phyloP scores from a whole-genome alignment of 1,140 invertebrate species.

The Leptopilina clavipes region DNA sequence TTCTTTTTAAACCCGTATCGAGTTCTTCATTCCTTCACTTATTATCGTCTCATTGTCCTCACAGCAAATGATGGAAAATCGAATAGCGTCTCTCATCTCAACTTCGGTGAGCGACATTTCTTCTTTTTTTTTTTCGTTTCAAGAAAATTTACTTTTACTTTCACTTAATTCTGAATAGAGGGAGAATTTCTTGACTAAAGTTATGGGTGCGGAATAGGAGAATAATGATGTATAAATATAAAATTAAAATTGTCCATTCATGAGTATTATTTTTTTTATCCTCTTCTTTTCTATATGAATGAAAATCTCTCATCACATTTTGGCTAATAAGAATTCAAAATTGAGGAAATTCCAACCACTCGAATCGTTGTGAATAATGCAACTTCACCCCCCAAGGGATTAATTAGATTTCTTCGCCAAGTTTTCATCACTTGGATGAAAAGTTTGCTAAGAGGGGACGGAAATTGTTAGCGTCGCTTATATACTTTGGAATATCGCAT shows the following conservation, averaged over 20 bases:
- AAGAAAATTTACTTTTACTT: background rate
- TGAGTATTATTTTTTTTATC: too few relatives aligned
- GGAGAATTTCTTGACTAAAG: too few relatives aligned
- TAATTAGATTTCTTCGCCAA: conserved; percentile 29
- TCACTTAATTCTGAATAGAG: background rate
- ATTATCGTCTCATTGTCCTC: background rate
- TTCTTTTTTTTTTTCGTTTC: background rate
- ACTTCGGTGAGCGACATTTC: background rate
- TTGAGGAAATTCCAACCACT: background rate
- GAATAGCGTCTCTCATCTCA: background rate
- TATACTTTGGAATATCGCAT: background rate
- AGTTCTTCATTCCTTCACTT: background rate
- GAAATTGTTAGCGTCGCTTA: background rate
- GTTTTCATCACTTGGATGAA: background rate
- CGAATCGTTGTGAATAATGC: background rate
- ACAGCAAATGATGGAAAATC: background rate
- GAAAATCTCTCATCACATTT: background rate
- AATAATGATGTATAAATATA: background rate
- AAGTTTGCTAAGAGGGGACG: background rate
- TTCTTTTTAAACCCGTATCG: too few relatives aligned
- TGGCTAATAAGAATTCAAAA: background rate
- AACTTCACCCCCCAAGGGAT: background rate
- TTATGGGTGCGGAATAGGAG: too few relatives aligned
- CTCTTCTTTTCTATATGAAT: too few relatives aligned
- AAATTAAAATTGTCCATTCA: background rate